Conservation (phyloP, 2,888 invertebrate genomes). For the Nowickia ferox region DNA sequence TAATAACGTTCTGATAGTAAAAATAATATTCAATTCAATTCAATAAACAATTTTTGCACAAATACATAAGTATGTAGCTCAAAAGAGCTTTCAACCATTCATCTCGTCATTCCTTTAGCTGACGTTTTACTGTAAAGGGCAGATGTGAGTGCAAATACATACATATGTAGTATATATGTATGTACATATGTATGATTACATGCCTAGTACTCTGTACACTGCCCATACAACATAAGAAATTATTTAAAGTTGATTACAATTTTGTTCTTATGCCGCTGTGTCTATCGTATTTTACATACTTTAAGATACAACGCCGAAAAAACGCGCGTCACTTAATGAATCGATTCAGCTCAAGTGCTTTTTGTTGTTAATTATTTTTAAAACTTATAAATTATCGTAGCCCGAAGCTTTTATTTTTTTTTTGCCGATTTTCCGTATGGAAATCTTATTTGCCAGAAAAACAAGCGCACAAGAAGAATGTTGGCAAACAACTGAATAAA, state of each 20-base stretch:
- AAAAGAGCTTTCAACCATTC: not conserved
- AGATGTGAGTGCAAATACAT: not conserved
- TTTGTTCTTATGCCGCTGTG: not conserved
- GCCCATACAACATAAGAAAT: not conserved
- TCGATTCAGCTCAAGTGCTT: slow-evolving; percentile 19
- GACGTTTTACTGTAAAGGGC: not conserved
- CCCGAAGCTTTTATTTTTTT: slow-evolving; percentile 37
- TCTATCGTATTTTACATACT: slow-evolving; percentile 10
- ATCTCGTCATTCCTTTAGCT: not conserved
- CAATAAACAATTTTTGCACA: slow-evolving; percentile 7
- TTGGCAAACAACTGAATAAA: slow-evolving; percentile 64
- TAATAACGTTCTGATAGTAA: not conserved
- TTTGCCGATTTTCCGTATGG: slow-evolving; percentile 7
- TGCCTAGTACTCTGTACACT: not conserved
- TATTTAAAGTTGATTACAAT: not conserved
- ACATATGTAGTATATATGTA: not conserved
- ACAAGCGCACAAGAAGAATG: slow-evolving; percentile 59
- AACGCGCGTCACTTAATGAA: slow-evolving; percentile 51
- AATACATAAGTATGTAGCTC: too few relatives aligned
- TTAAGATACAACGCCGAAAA: slow-evolving; percentile 16
- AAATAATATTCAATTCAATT: not conserved
- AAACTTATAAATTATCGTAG: slow-evolving; percentile 20
- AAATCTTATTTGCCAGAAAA: not conserved
- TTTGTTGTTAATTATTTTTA: slow-evolving; percentile 16
- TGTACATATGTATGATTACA: not conserved